A percentile compares a stretch with the other conserved stretches of the same genome.
phyloP scores from a whole-genome alignment of 1,140 invertebrate species.

The Drosophila insularis region DNA sequence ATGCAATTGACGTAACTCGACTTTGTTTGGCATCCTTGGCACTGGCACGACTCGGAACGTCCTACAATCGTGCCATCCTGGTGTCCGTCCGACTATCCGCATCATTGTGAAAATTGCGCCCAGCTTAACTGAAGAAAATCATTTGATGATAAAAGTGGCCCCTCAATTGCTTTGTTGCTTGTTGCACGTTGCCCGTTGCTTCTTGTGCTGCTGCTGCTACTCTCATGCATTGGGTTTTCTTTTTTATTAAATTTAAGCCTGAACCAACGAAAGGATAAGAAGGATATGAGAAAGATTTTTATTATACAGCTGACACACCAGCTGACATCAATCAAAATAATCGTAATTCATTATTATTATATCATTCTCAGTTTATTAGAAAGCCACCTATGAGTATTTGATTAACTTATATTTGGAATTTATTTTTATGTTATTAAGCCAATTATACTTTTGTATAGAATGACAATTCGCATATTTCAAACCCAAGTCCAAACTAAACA shows the following conservation, averaged over 20 bases:
- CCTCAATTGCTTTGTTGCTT: constrained; percentile 72
- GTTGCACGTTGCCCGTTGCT: constrained; percentile 30
- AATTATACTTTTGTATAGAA: no score
- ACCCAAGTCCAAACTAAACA: not conserved
- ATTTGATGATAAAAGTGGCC: constrained; percentile 75
- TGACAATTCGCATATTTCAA: no score
- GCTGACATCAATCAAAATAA: constrained; percentile 34
- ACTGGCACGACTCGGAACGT: constrained; percentile 5
- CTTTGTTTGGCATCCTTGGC: constrained; percentile 6
- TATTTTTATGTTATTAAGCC: no score
- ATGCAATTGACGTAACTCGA: constrained; percentile 7
- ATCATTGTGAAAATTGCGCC: constrained; percentile 60
- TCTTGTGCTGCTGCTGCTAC: not conserved
- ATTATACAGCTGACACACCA: constrained; percentile 17
- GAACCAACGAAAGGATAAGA: constrained; percentile 13
- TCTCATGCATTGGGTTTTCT: not conserved
- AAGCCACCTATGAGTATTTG: constrained; percentile 11
- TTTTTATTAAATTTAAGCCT: constrained; percentile 64
- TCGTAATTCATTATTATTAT: constrained; percentile 41
- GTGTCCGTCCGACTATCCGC: not conserved
- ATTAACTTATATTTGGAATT: constrained; percentile 12
- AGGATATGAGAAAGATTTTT: not conserved
- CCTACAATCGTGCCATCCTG: not conserved
- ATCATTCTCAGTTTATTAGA: constrained; percentile 18
- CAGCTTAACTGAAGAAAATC: constrained; percentile 61